Evolutionary conservation across 2,113 vertebrate genomes (phyloP).

Genomic region (Oreochromis niloticus): DNA sequence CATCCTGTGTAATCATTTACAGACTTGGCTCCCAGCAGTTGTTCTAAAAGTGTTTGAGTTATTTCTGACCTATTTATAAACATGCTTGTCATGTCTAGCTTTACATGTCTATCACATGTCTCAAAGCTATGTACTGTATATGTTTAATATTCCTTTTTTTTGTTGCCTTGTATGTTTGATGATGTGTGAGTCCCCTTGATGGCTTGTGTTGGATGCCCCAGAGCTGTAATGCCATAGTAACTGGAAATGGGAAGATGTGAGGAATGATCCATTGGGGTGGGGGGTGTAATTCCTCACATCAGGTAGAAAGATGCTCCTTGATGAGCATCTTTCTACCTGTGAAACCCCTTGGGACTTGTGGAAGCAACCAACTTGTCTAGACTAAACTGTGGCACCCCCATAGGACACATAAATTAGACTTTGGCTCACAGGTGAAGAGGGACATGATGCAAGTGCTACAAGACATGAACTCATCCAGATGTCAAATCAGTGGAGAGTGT

Average conservation of each 20-base stretch:
- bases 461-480: slow-evolving; percentile 41
- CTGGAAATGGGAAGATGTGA: slow-evolving; percentile 53
- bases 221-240: slow-evolving; percentile 65
- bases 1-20: not conserved
- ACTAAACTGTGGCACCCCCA: slow-evolving; percentile 40
- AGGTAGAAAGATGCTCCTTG: not conserved
- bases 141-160: not conserved
- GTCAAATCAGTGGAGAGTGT: not conserved
- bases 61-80: not conserved
- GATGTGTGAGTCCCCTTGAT: slow-evolving; percentile 12
- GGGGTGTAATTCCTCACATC: not conserved
- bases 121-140: not conserved
- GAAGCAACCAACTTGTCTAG: slow-evolving; percentile 66
- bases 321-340: slow-evolving; percentile 7
- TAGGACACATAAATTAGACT: slow-evolving; percentile 52
- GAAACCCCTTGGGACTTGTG: slow-evolving; percentile 19
- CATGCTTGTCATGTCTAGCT: not conserved
- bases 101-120: not conserved
- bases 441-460: slow-evolving; percentile 65
- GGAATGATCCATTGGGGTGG: not conserved
- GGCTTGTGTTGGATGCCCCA: slow-evolving; percentile 40
- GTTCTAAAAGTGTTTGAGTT: not conserved
- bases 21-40: not conserved
- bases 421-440: slow-evolving; percentile 45
- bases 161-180: not conserved